Evolutionary conservation across 2,888 invertebrate genomes (phyloP).

Genomic region (Notodonta ziczac): DNA sequence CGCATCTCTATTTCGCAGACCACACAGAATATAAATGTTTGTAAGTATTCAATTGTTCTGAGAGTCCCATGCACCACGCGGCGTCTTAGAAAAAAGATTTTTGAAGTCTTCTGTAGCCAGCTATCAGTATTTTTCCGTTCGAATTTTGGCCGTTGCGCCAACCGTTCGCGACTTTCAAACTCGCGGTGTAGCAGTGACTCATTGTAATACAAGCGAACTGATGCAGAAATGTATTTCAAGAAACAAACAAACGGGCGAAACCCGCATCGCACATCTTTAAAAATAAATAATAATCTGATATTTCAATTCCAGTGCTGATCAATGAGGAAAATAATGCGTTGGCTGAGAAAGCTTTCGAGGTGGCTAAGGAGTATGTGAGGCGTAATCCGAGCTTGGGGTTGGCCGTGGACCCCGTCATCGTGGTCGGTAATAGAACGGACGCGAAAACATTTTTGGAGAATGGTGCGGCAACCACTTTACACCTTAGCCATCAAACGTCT

Average conservation of each 20-base stretch:
- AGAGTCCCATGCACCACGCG: too few species aligned
- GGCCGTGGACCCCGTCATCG: conserved; percentile 85
- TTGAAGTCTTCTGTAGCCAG: too few species aligned
- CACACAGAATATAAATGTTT: conserved; percentile 89
- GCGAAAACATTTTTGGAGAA: conserved; percentile 88
- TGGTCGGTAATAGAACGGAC: conserved; percentile 89
- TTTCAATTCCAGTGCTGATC: conserved; percentile 85
- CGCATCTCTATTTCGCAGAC: conserved; percentile 78
- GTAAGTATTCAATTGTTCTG: conserved; percentile 78
- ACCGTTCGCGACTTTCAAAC: conserved; percentile 11
- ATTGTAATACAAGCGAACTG: conserved; percentile 17
- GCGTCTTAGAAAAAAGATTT: too few species aligned
- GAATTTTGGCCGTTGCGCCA: conserved; percentile 10
- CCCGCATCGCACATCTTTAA: conserved; percentile 1
- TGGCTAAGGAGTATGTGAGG: conserved; percentile 88
- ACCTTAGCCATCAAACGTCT: too few species aligned
- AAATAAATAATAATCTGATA: conserved; percentile 2
- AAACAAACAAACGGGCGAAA: conserved; percentile 10
- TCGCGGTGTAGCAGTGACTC: conserved; percentile 20
- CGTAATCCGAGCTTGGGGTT: conserved; percentile 88
- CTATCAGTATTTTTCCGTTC: conserved; percentile 1
- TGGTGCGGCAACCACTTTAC: conserved; percentile 74
- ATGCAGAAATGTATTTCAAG: conserved; percentile 15
- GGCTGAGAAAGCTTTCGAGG: conserved; percentile 89
- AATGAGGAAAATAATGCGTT: conserved; percentile 90